phyloP scores from a whole-genome alignment of 2,113 vertebrate genomes.

The Antennarius striatus region DNA sequence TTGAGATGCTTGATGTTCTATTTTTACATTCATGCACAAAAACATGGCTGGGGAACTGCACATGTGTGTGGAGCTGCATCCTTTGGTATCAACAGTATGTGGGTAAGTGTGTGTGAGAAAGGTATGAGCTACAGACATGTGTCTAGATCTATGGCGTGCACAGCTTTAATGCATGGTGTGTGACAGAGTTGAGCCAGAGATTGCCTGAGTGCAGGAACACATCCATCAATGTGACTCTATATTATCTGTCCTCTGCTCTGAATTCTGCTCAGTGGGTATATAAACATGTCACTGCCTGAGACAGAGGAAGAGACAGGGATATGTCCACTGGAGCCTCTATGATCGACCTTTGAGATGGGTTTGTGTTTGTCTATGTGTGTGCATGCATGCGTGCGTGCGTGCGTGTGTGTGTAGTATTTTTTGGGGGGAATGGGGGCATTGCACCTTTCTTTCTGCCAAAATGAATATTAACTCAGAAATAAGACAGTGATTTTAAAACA shows the following conservation, averaged over 20 bases:
- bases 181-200: constrained; percentile 11
- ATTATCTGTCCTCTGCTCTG: constrained; percentile 48
- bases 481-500: too few species aligned
- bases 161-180: background rate
- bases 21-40: constrained; percentile 3
- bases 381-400: too few species aligned
- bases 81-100: too few species aligned
- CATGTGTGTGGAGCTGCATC: too few species aligned
- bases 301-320: constrained; percentile 43
- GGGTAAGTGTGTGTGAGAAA: background rate
- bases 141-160: background rate
- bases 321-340: constrained; percentile 50
- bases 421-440: too few species aligned
- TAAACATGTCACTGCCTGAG: constrained; percentile 55
- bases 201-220: constrained; percentile 22
- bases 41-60: background rate
- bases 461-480: too few species aligned
- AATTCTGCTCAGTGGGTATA: constrained; percentile 46
- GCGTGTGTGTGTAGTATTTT: too few species aligned
- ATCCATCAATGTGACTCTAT: constrained; percentile 38
- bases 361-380: background rate
- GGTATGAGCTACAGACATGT: background rate
- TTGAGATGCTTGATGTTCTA: background rate
- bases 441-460: too few species aligned
- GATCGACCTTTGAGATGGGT: constrained; percentile 42